Evolutionary conservation across 2,888 invertebrate genomes (phyloP), one percentile per base, ranked within the genome.

Genomic region (Digitonthophagus gazella): DNA sequence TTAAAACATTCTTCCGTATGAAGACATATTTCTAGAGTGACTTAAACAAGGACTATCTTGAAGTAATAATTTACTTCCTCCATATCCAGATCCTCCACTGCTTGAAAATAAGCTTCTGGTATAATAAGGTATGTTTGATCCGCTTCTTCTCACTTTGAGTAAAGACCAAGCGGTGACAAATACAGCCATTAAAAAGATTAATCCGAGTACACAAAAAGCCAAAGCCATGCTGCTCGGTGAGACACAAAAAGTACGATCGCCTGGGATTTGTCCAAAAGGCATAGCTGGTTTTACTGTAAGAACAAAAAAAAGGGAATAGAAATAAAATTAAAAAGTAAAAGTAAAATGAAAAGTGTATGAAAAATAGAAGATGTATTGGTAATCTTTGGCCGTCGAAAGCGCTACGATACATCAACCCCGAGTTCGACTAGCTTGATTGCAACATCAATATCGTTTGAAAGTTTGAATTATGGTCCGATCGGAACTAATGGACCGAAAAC

Each of bases 221-320:
- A 92, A 84, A 8, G 92, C 91, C 86, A 93, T 87, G 83, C 90
- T 91, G 4, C 91, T 90, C 14, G 91, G 89, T 6, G 92, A 92
- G 72, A 93, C 84, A 78, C 93, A 93, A 64, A 92, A 87, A 2
- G 88, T 88, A 74, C 86, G 85, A 77, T 89, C 89, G 68, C 87
- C 87, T 2, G 88, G 87, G 22, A 82, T 77, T 70, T 79, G 76
- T 11, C 78, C 75, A 67, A 81, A 81, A 8, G 80, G 76, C 58
- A 76, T 44, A 11, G 64, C 15, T 2, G 58, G 57, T 58, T 66
- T 68, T 15, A 44, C 69, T 71, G 61, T n/a, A 70, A 70, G 3
- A 57, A 15, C n/a, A 11, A 57, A 11, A 57, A 57, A 57, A 15
- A n/a, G 57, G 57, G 15, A 57, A 57, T 57, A 57, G 54, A 8